Evolutionary conservation across 2,113 vertebrate species (phyloP).

Genomic region (Dicentrarchus labrax): DNA sequence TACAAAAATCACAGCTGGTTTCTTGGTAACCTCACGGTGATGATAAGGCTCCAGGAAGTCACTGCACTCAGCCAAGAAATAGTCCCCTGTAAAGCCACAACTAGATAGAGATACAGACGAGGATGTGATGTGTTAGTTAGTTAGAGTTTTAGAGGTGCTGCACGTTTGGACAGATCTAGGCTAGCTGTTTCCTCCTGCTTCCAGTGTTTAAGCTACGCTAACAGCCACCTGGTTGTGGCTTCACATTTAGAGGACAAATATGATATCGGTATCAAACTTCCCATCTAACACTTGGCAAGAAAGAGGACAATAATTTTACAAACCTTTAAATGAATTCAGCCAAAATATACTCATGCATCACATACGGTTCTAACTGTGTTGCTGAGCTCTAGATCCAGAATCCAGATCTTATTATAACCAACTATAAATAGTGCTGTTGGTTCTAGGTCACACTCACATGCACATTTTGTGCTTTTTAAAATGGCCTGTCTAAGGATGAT

Average conservation of each 20-base stretch:
- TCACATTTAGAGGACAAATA: background rate
- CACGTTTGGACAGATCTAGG: background rate
- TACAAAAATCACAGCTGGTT: slow-evolving; percentile 22
- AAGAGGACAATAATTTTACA: background rate
- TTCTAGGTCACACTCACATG: slow-evolving; percentile 81
- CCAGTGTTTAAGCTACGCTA: slow-evolving; percentile 9
- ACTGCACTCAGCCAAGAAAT: slow-evolving; percentile 2
- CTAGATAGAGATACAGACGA: background rate
- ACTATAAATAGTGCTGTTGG: slow-evolving; percentile 79
- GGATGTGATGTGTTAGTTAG: background rate
- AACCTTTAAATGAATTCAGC: background rate
- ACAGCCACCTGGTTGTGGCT: background rate
- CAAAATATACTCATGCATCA: background rate
- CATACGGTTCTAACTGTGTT: slow-evolving; percentile 7
- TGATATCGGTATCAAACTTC: background rate
- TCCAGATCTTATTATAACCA: slow-evolving; percentile 69
- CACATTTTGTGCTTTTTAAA: slow-evolving; percentile 62
- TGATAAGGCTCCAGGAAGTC: slow-evolving; percentile 36
- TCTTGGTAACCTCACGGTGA: slow-evolving; percentile 32
- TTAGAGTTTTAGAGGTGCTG: background rate
- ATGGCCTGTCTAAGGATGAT: slow-evolving; percentile 53
- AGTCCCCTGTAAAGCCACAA: background rate
- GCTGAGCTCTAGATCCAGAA: slow-evolving; percentile 65
- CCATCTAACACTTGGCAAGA: background rate
- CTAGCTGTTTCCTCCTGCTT: background rate